phyloP scores from a whole-genome alignment of 2,888 invertebrate genomes.

The Pardosa pseudoannulata region DNA sequence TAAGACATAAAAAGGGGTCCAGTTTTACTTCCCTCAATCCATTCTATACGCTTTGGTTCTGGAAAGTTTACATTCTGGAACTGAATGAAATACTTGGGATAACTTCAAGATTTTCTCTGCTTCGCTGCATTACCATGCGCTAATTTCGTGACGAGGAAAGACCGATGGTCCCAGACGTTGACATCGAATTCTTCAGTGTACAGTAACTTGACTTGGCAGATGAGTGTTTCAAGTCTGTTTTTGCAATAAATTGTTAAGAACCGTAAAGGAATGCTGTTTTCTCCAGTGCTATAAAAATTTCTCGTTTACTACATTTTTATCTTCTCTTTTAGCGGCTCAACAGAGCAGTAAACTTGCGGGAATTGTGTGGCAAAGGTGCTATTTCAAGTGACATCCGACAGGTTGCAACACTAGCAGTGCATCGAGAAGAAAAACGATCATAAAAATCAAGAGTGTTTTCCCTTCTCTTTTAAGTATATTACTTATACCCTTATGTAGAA shows the following conservation, averaged over 20 bases:
- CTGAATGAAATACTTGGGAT: conserved; percentile 5
- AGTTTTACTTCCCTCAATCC: conserved; percentile 1
- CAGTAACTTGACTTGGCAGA: neutral
- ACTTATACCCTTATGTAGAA: too few species aligned
- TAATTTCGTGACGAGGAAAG: conserved; percentile 33
- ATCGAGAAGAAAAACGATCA: too few species aligned
- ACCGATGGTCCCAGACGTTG: neutral
- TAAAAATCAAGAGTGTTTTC: too few species aligned
- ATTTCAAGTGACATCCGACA: too few species aligned
- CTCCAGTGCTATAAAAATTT: neutral
- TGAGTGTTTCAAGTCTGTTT: neutral
- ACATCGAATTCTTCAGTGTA: neutral
- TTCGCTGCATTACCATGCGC: conserved; percentile 15
- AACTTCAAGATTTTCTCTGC: conserved; percentile 32
- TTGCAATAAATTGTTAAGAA: neutral
- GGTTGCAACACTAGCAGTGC: too few species aligned
- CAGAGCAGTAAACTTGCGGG: too few species aligned
- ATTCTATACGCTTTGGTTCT: conserved; percentile 23
- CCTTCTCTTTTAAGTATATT: too few species aligned
- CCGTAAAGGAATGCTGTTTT: neutral
- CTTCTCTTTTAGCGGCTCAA: too few species aligned
- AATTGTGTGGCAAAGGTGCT: too few species aligned
- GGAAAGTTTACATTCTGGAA: neutral
- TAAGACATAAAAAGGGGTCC: neutral
- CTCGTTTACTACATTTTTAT: too few species aligned